A percentile compares a stretch with the other conserved stretches of the same genome.
phyloP scores from a whole-genome alignment of 2,888 invertebrate genomes.

The Marronus borbonicus region DNA sequence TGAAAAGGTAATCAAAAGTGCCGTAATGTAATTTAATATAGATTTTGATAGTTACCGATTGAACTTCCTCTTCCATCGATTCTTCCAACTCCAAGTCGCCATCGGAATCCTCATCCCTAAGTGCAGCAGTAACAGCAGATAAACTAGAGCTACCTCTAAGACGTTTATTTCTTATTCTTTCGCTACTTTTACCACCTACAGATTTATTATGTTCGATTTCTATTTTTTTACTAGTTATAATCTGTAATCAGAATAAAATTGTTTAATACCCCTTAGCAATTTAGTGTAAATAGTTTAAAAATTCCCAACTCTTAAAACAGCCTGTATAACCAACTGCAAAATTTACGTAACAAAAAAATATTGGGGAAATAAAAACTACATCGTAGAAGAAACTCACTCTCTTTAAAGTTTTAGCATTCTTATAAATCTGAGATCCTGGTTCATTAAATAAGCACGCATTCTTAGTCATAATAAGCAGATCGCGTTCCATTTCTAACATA shows the following conservation, averaged over 20 bases:
- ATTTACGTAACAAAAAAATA: no score
- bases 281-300: no score
- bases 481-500: slow-evolving; percentile 89
- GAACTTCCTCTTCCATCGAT: slow-evolving; percentile 67
- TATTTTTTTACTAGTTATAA: slow-evolving; percentile 78
- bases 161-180: slow-evolving; percentile 78
- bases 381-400: slow-evolving; percentile 74
- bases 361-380: no score
- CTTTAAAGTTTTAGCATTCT: slow-evolving; percentile 92
- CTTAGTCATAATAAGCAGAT: slow-evolving; percentile 90
- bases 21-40: neutral
- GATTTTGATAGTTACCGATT: slow-evolving; percentile 33
- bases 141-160: slow-evolving; percentile 72
- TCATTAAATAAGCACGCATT: slow-evolving; percentile 98
- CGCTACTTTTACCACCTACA: slow-evolving; percentile 78
- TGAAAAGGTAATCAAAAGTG: slow-evolving; percentile 62
- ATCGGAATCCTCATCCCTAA: slow-evolving; percentile 78
- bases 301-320: no score
- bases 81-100: slow-evolving; percentile 76
- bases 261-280: neutral
- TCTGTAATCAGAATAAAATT: slow-evolving; percentile 64
- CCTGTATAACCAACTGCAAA: no score
- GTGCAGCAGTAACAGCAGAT: slow-evolving; percentile 75
- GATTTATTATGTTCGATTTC: slow-evolving; percentile 83
- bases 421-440: slow-evolving; percentile 96